Evolutionary conservation across 2,797 vertebrate species (phyloP).

Genomic region (Myiotriccus ornatus): DNA sequence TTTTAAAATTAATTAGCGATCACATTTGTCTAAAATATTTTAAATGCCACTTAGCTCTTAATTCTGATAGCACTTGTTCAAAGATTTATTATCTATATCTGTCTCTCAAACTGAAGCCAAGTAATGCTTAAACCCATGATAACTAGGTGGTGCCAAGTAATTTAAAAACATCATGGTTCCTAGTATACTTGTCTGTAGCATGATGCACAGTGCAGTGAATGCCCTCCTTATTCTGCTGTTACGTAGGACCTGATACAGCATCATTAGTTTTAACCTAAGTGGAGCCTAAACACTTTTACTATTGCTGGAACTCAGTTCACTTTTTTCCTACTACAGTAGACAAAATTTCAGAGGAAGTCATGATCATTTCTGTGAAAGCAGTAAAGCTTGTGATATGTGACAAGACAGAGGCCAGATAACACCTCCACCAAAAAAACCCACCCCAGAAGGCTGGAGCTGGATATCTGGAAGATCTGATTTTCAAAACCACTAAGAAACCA

Average conservation of each 20-base stretch:
- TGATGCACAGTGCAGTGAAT: neutral
- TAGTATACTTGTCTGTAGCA: neutral
- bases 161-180: neutral
- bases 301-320: neutral
- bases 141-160: neutral
- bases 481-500: neutral
- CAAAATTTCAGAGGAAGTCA: neutral
- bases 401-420: neutral
- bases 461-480: neutral
- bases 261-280: neutral
- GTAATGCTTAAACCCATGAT: neutral
- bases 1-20: neutral
- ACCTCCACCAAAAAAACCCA: neutral
- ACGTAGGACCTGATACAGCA: neutral
- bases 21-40: conserved; percentile 19
- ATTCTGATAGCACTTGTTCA: neutral
- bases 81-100: neutral
- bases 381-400: neutral
- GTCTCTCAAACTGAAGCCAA: neutral
- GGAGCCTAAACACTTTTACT: neutral
- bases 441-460: neutral
- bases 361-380: neutral
- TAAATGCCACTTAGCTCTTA: neutral
- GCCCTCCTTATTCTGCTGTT: neutral
- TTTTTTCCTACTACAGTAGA: neutral